Evolutionary conservation across 2,113 vertebrate species (phyloP).

Genomic region (Paracanthobrama guichenoti): DNA sequence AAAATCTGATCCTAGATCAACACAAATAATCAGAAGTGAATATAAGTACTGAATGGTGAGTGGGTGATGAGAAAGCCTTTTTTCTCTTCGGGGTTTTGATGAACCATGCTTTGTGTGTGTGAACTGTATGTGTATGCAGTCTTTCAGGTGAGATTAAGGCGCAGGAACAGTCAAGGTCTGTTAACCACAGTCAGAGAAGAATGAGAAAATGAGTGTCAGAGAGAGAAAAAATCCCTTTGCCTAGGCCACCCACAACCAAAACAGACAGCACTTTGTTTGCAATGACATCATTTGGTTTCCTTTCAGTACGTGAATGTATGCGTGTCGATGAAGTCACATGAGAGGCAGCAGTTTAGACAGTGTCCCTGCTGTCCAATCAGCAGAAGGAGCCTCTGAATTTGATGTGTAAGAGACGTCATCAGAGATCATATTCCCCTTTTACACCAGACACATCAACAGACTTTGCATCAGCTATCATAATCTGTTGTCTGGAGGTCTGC

Average conservation of each 20-base stretch:
- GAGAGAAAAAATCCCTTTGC: background rate
- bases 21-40: background rate
- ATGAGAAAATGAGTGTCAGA: constrained; percentile 8
- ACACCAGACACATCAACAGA: background rate
- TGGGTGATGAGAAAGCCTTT: constrained; percentile 22
- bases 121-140: constrained; percentile 13
- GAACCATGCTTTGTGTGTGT: constrained; percentile 18
- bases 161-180: constrained; percentile 29
- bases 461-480: background rate
- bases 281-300: constrained; percentile 60
- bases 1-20: constrained; percentile 9
- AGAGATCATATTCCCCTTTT: background rate
- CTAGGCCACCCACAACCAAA: constrained; percentile 48
- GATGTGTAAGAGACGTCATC: background rate
- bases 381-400: background rate
- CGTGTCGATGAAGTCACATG: constrained; percentile 26
- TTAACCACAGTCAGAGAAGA: constrained; percentile 19
- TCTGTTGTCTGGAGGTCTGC: background rate
- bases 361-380: background rate
- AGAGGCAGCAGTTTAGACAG: constrained; percentile 6
- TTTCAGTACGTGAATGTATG: constrained; percentile 46
- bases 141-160: constrained; percentile 41
- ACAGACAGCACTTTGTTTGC: constrained; percentile 64
- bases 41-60: background rate
- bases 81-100: constrained; percentile 27